Evolutionary conservation across 2,888 invertebrate genomes (phyloP), one percentile per base, ranked within the genome.

Genomic region (Drosophila histrio): DNA sequence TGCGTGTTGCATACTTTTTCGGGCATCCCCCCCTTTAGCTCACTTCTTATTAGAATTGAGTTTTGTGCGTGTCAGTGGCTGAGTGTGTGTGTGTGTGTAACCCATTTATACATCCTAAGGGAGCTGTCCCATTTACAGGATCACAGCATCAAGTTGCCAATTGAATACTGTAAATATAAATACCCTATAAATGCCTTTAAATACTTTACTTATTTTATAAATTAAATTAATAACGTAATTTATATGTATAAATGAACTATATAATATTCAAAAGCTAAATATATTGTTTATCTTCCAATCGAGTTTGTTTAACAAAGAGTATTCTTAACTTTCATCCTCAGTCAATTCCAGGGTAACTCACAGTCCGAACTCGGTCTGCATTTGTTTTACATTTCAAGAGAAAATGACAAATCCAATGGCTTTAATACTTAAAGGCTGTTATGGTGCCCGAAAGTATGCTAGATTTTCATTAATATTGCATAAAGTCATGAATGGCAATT

Each of bases 61-160:
- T 38, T 53, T 30, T 22, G 39, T 41, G 39, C 39, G 53, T 53
- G 47, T 47, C 5, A n/a, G 17, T 28, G n/a, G 8, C n/a, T 15
- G 15, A 26, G 26, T 44, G 4, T 26, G 24, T 30, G 17, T 15
- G 17, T 17, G 24, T 50, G 38, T 39, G 17, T 19, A 30, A 53
- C 58, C 36, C 78, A 67, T 77, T 77, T 77, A 67, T 64, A 58
- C 39, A 54, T 84, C 85, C 82, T 67, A n/a, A 21, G 85, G 86
- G 88, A 85, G 72, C 68, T 57, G 66, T 85, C 63, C 64, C 60
- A 77, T 72, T 71, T 80, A 46, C 64, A 52, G 26, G 9, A 28
- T 28, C 26, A 43, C 56, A 52, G 63, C 59, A 59, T 62, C 52
- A 22, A 49, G 32, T 60, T 61, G 39, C 36, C 64, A 50, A 63